phyloP scores from a whole-genome alignment of 2,113 vertebrate genomes.

The Uria aalge region DNA sequence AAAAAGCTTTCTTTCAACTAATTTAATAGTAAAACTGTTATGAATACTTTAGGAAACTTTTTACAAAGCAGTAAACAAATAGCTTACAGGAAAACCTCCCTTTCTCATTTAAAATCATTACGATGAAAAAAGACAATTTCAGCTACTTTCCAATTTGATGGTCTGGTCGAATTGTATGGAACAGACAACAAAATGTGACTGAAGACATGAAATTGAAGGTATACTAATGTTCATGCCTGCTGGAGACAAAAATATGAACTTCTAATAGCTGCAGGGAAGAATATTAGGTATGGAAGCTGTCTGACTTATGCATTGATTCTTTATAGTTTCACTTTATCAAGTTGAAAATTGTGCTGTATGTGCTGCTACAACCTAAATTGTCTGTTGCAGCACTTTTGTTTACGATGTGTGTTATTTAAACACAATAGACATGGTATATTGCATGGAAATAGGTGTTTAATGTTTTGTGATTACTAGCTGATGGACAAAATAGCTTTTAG shows the following conservation, averaged over 20 bases:
- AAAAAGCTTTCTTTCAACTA: slow-evolving; percentile 67
- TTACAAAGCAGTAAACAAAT: slow-evolving; percentile 2
- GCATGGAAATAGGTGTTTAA: slow-evolving; percentile 45
- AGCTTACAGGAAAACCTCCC: not conserved
- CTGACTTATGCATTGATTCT: slow-evolving; percentile 27
- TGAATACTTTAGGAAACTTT: slow-evolving; percentile 48
- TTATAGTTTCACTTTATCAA: slow-evolving; percentile 65
- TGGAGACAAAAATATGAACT: slow-evolving; percentile 42
- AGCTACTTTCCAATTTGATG: slow-evolving; percentile 45
- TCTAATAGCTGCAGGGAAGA: slow-evolving; percentile 33
- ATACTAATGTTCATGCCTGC: slow-evolving; percentile 29
- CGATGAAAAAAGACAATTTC: slow-evolving; percentile 29
- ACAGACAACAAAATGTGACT: slow-evolving; percentile 29
- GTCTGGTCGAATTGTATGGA: slow-evolving; percentile 20
- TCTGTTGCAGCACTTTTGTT: slow-evolving; percentile 54
- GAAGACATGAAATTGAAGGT: slow-evolving; percentile 40
- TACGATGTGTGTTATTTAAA: slow-evolving; percentile 59
- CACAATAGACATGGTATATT: slow-evolving; percentile 50
- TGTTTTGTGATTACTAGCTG: slow-evolving; percentile 42
- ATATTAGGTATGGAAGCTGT: slow-evolving; percentile 44
- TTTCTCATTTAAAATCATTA: slow-evolving; percentile 58
- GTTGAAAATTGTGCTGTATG: slow-evolving; percentile 42
- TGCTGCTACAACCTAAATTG: slow-evolving; percentile 45
- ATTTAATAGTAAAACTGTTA: slow-evolving; percentile 63
- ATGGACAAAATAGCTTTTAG: slow-evolving; percentile 21